Evolutionary conservation across 2,797 vertebrate species (phyloP).

Genomic region (Coreius guichenoti): DNA sequence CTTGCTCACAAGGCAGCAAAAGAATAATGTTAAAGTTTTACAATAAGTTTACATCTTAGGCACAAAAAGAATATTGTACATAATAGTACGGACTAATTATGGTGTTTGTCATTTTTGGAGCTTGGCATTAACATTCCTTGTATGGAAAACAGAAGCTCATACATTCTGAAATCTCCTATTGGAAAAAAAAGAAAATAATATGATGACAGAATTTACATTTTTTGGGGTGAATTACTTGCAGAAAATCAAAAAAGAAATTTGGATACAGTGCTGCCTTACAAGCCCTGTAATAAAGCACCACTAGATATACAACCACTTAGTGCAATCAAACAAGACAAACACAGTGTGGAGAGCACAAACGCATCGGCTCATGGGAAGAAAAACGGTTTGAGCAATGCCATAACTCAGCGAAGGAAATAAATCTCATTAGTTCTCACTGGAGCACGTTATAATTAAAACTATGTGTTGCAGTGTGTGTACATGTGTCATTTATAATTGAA

Average conservation of each 20-base stretch:
- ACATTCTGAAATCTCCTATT: not conserved
- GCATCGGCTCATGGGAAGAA: not conserved
- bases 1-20: not conserved
- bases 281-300: constrained; percentile 15
- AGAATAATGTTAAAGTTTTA: not conserved
- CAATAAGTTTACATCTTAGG: not conserved
- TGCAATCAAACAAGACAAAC: constrained; percentile 29
- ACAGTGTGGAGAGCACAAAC: not conserved
- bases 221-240: not conserved
- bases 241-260: not conserved
- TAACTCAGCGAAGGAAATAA: constrained; percentile 24
- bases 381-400: constrained; percentile 12
- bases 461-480: constrained; percentile 8
- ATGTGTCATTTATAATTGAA: constrained; percentile 20
- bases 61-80: not conserved
- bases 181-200: no score
- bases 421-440: constrained; percentile 21
- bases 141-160: not conserved
- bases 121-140: not conserved
- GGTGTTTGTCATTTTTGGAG: not conserved
- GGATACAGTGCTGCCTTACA: not conserved
- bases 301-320: constrained; percentile 17
- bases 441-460: constrained; percentile 24
- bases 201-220: not conserved
- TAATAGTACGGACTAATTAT: not conserved